Conservation (phyloP, 2,888 invertebrate species). For the Athrips mouffetella region DNA sequence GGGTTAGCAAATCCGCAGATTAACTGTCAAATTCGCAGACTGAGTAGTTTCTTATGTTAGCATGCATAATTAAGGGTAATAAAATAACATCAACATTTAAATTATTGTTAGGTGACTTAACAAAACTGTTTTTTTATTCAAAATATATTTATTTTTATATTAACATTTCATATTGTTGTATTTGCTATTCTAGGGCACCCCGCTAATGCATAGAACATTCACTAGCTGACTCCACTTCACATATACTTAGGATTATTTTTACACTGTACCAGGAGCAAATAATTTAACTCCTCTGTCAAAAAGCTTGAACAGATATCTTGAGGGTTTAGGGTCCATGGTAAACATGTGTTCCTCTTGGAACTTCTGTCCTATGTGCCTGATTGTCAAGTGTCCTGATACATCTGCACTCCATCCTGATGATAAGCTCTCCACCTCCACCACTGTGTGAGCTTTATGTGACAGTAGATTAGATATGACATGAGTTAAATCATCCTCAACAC, state of each 20-base stretch:
- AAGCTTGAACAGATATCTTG: conserved; percentile 82
- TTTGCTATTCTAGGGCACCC: no score
- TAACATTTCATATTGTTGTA: no score
- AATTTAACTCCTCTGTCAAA: conserved; percentile 86
- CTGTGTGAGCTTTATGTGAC: conserved; percentile 80
- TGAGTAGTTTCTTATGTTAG: no score
- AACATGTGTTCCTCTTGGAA: conserved; percentile 49
- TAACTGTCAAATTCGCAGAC: no score
- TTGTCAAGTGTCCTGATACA: conserved; percentile 82
- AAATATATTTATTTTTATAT: no score
- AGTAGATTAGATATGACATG: conserved; percentile 79
- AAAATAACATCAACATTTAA: no score
- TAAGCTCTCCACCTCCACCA: conserved; percentile 81
- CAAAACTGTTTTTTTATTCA: no score
- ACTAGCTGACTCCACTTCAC: no score
- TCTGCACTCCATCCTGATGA: conserved; percentile 85
- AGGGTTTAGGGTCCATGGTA: conserved; percentile 45
- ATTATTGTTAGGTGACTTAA: no score
- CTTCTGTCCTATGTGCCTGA: conserved; percentile 66
- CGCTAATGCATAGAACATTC: no score
- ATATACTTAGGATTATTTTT: conserved; percentile 25
- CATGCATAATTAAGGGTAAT: no score
- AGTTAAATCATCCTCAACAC: conserved; percentile 78
- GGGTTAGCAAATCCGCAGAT: no score
- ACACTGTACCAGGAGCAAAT: conserved; percentile 82